Evolutionary conservation across 1,140 invertebrate species (phyloP).

Genomic region (Plectrocnemia conspersa): DNA sequence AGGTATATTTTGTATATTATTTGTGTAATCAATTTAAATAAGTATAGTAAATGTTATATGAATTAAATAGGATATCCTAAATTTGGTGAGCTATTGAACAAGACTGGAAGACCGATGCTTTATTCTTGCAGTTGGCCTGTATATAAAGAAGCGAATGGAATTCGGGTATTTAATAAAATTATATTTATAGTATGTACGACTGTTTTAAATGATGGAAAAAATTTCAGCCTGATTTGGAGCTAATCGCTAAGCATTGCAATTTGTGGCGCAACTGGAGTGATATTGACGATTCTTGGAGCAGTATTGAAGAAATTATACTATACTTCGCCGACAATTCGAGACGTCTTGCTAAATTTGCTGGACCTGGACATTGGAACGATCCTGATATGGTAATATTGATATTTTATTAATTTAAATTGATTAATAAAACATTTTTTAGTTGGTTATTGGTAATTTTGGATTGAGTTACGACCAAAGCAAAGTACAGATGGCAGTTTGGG

Average conservation of each 20-base stretch:
- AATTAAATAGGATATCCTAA: slow-evolving; percentile 60
- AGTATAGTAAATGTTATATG: not conserved
- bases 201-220: slow-evolving; percentile 3
- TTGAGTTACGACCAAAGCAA: slow-evolving; percentile 73
- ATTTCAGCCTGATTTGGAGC: slow-evolving; percentile 57
- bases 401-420: not conserved
- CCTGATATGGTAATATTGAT: slow-evolving; percentile 69
- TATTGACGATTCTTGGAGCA: slow-evolving; percentile 71
- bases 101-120: slow-evolving; percentile 75
- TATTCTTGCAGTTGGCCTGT: slow-evolving; percentile 89
- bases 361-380: slow-evolving; percentile 83
- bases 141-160: slow-evolving; percentile 54
- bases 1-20: slow-evolving; percentile 37
- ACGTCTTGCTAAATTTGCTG: slow-evolving; percentile 61
- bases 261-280: slow-evolving; percentile 81
- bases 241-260: slow-evolving; percentile 57
- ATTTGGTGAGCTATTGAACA: slow-evolving; percentile 69
- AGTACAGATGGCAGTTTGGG: slow-evolving; percentile 83
- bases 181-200: slow-evolving; percentile 1
- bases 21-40: not conserved
- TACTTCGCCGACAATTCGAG: slow-evolving; percentile 71
- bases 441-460: slow-evolving; percentile 78
- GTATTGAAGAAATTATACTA: slow-evolving; percentile 65
- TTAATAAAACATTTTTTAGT: slow-evolving; percentile 44
- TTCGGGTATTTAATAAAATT: slow-evolving; percentile 15